Conservation (phyloP, 2,797 vertebrate species). For the Spondyliosoma cantharus region DNA sequence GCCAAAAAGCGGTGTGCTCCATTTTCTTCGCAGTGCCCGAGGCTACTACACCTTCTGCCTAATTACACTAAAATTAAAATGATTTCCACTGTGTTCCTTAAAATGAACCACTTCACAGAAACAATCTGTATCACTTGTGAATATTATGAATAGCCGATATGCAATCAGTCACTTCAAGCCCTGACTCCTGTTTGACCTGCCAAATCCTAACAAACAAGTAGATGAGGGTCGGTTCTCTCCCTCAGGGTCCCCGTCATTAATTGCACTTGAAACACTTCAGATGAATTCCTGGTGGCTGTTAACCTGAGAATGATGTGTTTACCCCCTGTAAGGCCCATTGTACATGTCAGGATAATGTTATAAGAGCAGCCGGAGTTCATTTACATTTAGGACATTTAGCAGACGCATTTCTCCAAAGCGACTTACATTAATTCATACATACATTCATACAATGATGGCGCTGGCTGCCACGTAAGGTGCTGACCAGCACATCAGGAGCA, state of each 20-base stretch:
- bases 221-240: slow-evolving; percentile 30
- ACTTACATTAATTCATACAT: no score
- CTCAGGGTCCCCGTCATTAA: slow-evolving; percentile 37
- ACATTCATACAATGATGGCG: no score
- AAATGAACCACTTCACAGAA: not conserved
- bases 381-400: no score
- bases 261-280: slow-evolving; percentile 53
- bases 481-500: no score
- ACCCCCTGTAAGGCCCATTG: slow-evolving; percentile 8
- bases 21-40: slow-evolving; percentile 6
- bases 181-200: slow-evolving; percentile 36
- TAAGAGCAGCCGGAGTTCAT: not conserved
- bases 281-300: slow-evolving; percentile 39
- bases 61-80: slow-evolving; percentile 18
- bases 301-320: slow-evolving; percentile 32
- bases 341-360: slow-evolving; percentile 22
- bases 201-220: slow-evolving; percentile 45
- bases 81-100: not conserved
- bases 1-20: not conserved
- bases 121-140: not conserved
- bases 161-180: slow-evolving; percentile 14
- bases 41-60: not conserved
- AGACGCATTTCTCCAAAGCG: no score
- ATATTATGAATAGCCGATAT: not conserved
- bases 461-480: no score